Base-by-base conservation (phyloP, 1,140 invertebrate genomes). In the Drosophila orena region DNA sequence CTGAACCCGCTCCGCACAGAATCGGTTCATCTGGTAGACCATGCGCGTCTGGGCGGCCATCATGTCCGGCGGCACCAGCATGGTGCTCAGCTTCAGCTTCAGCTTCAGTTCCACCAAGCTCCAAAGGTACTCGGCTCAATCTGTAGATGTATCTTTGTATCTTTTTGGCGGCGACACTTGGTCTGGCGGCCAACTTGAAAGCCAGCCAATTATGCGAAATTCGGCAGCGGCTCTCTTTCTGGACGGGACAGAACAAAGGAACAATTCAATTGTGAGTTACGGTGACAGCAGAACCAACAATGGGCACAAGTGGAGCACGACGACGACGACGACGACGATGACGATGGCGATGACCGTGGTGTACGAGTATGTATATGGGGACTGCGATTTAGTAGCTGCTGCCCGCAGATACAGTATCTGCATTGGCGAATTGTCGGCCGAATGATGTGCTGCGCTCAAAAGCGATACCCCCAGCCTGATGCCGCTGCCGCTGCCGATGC, bases 1-100 rank as follows among this genome's bases (percentile, higher is more conserved):
- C 90, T 97, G 96, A 24, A 99, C 98, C 56, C 97, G 94, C 90
- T 99, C 98, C 57, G 96, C 97, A 93, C 97, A 98, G 93, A 97
- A 99, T 92, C 98, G 98, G 93, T 98, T 98, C 93, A 99, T 95
- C 93, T 98, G 98, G 93, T 98, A 98, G 79, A 98, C 95, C 93
- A 98, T 96, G 91, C 98, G 97, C 75, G 96, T 96, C 93, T 97
- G 96, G 54, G 96, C 96, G 72, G 96, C 95, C 93, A 97, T 94
- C 96, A 97, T 97, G 93, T 97, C 96, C 73, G 96, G 95, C 77
- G 97, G 96, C 81, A 97, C 96, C 91, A 97, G 94, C 84, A 89
- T 89, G 10, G n/a, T 17, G 20, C 44, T 46, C 11, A 8, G 14
- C 3, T 12, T 0, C 17, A 17, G 17, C 17, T n/a, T n/a, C n/a